These are phyloP conservation scores for Corythornis cristatus DNA, from an alignment of 2,113 vertebrate species.

Conservation along the genomic window DNA sequence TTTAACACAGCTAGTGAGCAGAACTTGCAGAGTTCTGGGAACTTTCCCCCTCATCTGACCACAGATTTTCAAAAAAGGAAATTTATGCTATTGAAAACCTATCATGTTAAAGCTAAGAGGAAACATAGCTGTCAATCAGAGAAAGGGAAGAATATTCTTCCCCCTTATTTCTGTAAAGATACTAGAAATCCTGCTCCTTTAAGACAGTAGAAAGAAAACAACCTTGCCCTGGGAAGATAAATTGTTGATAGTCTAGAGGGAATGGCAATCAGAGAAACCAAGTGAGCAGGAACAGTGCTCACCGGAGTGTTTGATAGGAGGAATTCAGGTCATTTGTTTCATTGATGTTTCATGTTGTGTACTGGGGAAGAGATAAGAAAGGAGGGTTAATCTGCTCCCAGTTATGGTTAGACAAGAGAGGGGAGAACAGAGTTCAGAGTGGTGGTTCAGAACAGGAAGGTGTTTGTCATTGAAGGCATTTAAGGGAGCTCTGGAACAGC, in stretches of 20 bases:
- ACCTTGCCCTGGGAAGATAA: neutral
- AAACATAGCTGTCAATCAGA: neutral
- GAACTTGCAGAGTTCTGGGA: slow-evolving; percentile 36
- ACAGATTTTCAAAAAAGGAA: slow-evolving; percentile 28
- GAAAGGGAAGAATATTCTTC: neutral
- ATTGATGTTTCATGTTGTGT: slow-evolving; percentile 5
- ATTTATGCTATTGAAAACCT: slow-evolving; percentile 4
- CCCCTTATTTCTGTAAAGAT: slow-evolving; percentile 21
- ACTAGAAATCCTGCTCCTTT: neutral
- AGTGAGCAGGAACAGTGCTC: neutral
- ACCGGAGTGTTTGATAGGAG: slow-evolving; percentile 8
- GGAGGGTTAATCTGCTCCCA: neutral
- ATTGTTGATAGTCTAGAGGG: neutral
- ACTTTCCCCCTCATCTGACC: slow-evolving; percentile 42
- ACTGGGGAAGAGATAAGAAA: neutral
- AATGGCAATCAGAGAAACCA: slow-evolving; percentile 16
- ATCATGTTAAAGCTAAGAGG: neutral
- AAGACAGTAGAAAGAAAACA: slow-evolving; percentile 23
- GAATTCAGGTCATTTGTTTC: slow-evolving; percentile 20
- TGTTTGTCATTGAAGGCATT: neutral
- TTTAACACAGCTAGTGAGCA: slow-evolving; percentile 40
- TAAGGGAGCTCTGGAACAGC: neutral
- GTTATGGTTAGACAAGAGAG: neutral
- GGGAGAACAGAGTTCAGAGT: neutral
- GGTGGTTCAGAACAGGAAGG: neutral